phyloP scores from a whole-genome alignment of 1,140 invertebrate species.

The Triops cancriformis region DNA sequence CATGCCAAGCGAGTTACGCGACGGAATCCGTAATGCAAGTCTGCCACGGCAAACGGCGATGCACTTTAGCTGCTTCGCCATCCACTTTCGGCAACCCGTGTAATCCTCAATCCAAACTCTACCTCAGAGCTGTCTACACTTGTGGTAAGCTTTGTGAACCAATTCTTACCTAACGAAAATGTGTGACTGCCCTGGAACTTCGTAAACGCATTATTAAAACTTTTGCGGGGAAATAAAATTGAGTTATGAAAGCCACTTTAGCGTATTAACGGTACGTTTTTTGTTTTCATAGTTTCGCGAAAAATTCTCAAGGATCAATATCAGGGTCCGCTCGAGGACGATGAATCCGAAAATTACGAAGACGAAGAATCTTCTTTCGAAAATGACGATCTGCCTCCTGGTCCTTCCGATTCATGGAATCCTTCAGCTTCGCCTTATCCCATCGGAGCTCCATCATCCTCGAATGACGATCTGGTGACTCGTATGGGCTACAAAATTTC shows the following conservation, averaged over 20 bases:
- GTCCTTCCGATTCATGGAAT: constrained; percentile 16
- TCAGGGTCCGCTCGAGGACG: constrained; percentile 58
- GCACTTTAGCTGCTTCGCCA: constrained; percentile 68
- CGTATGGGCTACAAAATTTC: constrained; percentile 5
- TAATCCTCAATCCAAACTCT: constrained; percentile 68
- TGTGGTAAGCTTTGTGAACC: constrained; percentile 68
- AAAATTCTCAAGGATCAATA: constrained; percentile 70
- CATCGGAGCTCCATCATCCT: background rate
- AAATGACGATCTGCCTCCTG: constrained; percentile 15
- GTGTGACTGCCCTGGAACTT: background rate
- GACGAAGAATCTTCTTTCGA: constrained; percentile 30
- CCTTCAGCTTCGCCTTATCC: constrained; percentile 16
- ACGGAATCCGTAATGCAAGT: constrained; percentile 79
- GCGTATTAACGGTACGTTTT: constrained; percentile 5
- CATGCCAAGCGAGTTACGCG: constrained; percentile 74
- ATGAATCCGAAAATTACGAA: constrained; percentile 50
- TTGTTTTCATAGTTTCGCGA: constrained; percentile 57
- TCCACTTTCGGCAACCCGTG: constrained; percentile 81
- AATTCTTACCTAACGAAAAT: constrained; percentile 16
- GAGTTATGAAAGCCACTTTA: constrained; percentile 2
- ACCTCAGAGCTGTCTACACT: constrained; percentile 84
- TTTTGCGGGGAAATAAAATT: background rate
- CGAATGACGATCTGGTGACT: background rate
- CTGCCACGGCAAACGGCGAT: constrained; percentile 78
- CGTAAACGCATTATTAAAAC: background rate